Evolutionary conservation across 2,797 vertebrate genomes (phyloP), one percentile per base, ranked within the genome.

Genomic region (Enteromius trimaculatus): DNA sequence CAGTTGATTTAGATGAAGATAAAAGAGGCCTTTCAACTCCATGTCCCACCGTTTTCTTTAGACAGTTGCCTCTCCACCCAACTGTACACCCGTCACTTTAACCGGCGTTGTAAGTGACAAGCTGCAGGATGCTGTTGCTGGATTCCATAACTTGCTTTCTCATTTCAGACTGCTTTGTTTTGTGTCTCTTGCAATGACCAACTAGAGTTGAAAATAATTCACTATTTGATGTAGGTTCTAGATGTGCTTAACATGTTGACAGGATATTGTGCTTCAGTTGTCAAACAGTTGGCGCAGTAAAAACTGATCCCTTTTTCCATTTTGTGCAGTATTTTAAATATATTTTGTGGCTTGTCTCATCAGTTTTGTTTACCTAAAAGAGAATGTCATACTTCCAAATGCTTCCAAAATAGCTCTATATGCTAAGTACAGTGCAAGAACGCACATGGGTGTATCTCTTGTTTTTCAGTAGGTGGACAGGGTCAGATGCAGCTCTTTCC

Each of bases 1-100:
- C 81, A 53, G 47, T 82, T 86, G 70, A 86, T 86, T 85, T 58
- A 83, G 72, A 87, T 55, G 58, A 81, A 77, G 86, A 85, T 87
- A 76, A 89, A 80, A 81, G 85, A 76, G 53, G 68, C 76, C 80
- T 83, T 86, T 87, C 39, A 84, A 77, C 65, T 76, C 47, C 26
- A 64, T 78, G 58, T 83, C 77, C 64, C 80, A 58, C 26, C 23
- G 17, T 31, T 58, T 53, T 29, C 23, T 60, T 11, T 19, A 37
- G 53, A 42, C 23, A 3, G 72, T 23, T 34, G 11, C 62, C 62
- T 21, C 55, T 42, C 31, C 62, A 83, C 44, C 58, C 62, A 49
- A 78, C 26, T 53, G 34, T 23, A 51, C 10, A 44, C 53, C 31
- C 23, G 4, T 70, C 68, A 65, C 34, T 42, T 31, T 44, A 34